Evolutionary conservation across 2,888 invertebrate species (phyloP).

Genomic region (Ypsolopha sequella): DNA sequence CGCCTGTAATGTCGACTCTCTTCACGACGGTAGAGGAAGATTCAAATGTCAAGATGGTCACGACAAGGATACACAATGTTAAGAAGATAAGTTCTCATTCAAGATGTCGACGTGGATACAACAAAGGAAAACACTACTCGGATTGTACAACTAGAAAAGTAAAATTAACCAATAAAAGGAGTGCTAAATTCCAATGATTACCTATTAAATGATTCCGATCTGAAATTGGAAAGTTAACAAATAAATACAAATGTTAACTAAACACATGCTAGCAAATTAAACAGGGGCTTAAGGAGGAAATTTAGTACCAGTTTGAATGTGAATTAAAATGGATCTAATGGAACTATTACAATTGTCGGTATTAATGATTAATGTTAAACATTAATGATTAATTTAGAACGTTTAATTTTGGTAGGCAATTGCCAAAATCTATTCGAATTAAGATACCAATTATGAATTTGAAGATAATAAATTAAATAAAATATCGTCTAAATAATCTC

Average conservation of each 20-base stretch:
- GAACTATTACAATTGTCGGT: background rate
- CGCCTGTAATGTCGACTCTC: background rate
- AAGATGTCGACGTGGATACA: conserved; percentile 31
- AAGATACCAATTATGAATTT: conserved; percentile 16
- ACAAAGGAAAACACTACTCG: conserved; percentile 43
- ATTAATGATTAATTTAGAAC: conserved; percentile 10
- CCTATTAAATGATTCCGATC: conserved; percentile 72
- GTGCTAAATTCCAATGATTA: conserved; percentile 56
- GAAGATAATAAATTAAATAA: conserved; percentile 11
- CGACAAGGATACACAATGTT: conserved; percentile 28
- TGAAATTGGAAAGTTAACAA: conserved; percentile 64
- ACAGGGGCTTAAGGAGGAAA: conserved; percentile 10
- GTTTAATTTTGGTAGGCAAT: conserved; percentile 14
- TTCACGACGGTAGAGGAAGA: background rate
- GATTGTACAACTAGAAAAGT: conserved; percentile 45
- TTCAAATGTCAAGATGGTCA: background rate
- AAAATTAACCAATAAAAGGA: conserved; percentile 32
- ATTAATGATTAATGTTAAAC: conserved; percentile 13
- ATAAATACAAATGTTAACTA: conserved; percentile 40
- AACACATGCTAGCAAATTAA: conserved; percentile 30
- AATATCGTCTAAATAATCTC: too few relatives aligned
- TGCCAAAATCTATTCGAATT: conserved; percentile 10
- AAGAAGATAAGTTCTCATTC: conserved; percentile 38
- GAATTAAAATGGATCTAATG: background rate
- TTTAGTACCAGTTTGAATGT: background rate